Evolutionary conservation across 1,140 invertebrate genomes (phyloP).

Genomic region (Sipha flava): DNA sequence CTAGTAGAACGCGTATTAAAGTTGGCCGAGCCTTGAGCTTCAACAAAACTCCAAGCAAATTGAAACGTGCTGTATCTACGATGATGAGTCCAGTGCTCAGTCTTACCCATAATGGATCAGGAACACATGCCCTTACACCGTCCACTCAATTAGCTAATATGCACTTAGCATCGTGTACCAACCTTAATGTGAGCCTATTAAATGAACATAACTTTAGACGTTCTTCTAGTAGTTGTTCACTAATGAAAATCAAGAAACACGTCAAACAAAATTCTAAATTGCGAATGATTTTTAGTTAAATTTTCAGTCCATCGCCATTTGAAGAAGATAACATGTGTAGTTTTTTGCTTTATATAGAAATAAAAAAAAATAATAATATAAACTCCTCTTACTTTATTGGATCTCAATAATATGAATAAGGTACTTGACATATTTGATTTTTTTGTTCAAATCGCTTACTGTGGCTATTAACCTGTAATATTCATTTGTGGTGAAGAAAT

Average conservation of each 20-base stretch:
- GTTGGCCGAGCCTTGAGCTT: slow-evolving; percentile 88
- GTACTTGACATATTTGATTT: slow-evolving; percentile 38
- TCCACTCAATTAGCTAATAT: slow-evolving; percentile 67
- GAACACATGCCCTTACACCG: slow-evolving; percentile 59
- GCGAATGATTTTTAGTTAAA: neutral
- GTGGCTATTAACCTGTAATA: slow-evolving; percentile 55
- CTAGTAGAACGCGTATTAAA: slow-evolving; percentile 72
- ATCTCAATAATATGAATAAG: slow-evolving; percentile 21
- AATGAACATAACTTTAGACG: slow-evolving; percentile 25
- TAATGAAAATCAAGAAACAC: slow-evolving; percentile 8
- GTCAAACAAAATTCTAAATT: neutral
- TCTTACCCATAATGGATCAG: neutral
- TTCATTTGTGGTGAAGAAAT: slow-evolving; percentile 40
- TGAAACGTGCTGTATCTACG: slow-evolving; percentile 88
- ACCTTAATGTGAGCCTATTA: slow-evolving; percentile 63
- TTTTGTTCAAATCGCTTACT: slow-evolving; percentile 37
- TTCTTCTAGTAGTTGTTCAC: neutral
- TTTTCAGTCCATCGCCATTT: neutral
- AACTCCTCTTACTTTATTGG: slow-evolving; percentile 12
- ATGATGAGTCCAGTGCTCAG: slow-evolving; percentile 74
- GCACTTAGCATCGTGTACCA: slow-evolving; percentile 71
- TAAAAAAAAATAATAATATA: slow-evolving; percentile 2
- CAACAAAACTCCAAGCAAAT: slow-evolving; percentile 70
- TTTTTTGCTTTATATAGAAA: slow-evolving; percentile 22
- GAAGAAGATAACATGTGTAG: slow-evolving; percentile 15